Percentiles rank a stretch among this genome's conserved stretches.
Conservation (phyloP, 2,113 vertebrate species). For the Camelus dromedarius region DNA sequence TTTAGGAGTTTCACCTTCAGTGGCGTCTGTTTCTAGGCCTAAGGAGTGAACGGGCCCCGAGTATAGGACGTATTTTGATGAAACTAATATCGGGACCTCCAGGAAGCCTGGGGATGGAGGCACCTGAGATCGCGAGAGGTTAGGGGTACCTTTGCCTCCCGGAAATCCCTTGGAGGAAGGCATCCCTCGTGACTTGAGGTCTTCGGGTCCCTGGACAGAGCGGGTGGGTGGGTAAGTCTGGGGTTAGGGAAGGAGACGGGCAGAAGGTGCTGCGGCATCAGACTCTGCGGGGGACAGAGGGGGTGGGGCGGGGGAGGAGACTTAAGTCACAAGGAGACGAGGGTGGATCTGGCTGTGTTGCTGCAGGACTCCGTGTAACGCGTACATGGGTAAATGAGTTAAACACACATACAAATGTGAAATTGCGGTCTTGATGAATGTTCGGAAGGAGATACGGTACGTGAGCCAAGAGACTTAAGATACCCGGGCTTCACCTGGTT, state of each 20-base stretch:
- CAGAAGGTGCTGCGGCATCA: neutral
- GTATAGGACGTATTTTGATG: too few relatives aligned
- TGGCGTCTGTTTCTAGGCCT: too few relatives aligned
- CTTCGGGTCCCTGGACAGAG: neutral
- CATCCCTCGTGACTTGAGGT: neutral
- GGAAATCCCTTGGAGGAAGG: neutral
- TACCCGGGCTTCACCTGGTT: neutral
- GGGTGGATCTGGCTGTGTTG: neutral
- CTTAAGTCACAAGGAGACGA: neutral
- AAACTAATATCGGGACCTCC: too few relatives aligned
- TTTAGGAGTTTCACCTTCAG: neutral
- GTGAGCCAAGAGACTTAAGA: accelerated
- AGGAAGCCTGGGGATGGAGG: neutral
- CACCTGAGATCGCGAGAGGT: neutral
- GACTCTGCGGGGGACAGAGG: neutral
- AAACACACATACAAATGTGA: neutral
- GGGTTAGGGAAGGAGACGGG: neutral
- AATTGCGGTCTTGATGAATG: neutral
- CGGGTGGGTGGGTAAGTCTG: neutral
- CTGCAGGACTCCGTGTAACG: neutral
- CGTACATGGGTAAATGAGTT: neutral
- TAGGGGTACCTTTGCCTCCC: neutral
- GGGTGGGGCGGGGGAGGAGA: neutral
- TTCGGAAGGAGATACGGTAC: neutral
- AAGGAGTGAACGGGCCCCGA: too few relatives aligned